Conservation (phyloP, 2,113 vertebrate genomes). For the Zootoca vivipara region DNA sequence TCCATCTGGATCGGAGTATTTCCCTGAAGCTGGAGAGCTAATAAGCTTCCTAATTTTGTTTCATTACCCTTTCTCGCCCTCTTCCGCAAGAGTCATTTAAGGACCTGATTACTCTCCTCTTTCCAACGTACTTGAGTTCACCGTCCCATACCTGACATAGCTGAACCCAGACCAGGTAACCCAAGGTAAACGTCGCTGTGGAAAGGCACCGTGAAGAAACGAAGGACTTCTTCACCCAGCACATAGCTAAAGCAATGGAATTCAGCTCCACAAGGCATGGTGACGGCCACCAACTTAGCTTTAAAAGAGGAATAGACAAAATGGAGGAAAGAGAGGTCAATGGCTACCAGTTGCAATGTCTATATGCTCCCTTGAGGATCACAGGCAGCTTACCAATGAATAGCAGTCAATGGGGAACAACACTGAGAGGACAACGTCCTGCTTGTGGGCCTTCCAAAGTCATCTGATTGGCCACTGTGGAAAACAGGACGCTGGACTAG, state of each 20-base stretch:
- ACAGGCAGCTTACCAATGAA: too few species aligned
- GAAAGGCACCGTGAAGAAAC: background rate
- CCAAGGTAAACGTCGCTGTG: fast-evolving
- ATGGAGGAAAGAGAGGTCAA: background rate
- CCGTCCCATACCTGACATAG: background rate
- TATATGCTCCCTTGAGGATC: too few species aligned
- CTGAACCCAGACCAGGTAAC: background rate
- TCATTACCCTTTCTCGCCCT: conserved; percentile 45
- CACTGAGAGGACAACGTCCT: too few species aligned
- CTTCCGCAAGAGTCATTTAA: conserved; percentile 24
- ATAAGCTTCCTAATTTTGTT: conserved; percentile 59
- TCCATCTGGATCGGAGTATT: conserved; percentile 56
- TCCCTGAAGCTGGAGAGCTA: conserved; percentile 41
- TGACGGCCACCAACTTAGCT: too few species aligned
- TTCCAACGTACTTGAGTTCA: conserved; percentile 14
- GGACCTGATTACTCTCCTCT: conserved; percentile 7
- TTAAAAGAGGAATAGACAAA: background rate
- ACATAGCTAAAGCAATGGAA: too few species aligned
- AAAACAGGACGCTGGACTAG: too few species aligned
- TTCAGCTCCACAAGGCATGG: too few species aligned
- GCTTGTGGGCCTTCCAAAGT: too few species aligned
- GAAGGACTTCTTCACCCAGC: background rate
- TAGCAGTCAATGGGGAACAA: too few species aligned
- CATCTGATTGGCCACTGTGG: too few species aligned
- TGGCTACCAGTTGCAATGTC: too few species aligned